Conservation (phyloP, 1,140 invertebrate genomes). For the Streblospio benedicti region DNA sequence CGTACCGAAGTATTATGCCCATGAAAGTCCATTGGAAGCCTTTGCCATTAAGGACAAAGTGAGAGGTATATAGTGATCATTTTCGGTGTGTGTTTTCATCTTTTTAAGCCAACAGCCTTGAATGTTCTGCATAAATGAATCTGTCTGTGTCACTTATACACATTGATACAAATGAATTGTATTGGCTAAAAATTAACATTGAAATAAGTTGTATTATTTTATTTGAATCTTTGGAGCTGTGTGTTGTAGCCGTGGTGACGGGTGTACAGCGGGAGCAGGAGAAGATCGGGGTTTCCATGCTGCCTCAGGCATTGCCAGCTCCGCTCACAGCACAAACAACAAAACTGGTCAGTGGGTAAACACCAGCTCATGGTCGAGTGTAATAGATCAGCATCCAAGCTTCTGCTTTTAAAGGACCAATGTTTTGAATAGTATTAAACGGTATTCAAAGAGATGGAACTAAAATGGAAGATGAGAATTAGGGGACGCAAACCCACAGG, state of each 20-base stretch:
- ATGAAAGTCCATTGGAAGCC: constrained; percentile 64
- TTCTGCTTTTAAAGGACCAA: too few relatives aligned
- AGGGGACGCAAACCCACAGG: too few relatives aligned
- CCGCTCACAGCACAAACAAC: too few relatives aligned
- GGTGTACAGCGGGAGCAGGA: constrained; percentile 76
- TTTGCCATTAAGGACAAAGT: constrained; percentile 64
- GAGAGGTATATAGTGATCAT: constrained; percentile 32
- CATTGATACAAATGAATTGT: constrained; percentile 1
- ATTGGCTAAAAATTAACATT: constrained; percentile 8
- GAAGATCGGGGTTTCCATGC: constrained; percentile 78
- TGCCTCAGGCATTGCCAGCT: constrained; percentile 59
- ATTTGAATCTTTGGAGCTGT: background rate
- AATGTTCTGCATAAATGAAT: too few relatives aligned
- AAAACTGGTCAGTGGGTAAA: too few relatives aligned
- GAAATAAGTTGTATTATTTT: background rate
- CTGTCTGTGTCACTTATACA: background rate
- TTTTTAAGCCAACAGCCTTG: constrained; percentile 6
- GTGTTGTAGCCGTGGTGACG: constrained; percentile 64
- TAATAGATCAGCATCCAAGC: too few relatives aligned
- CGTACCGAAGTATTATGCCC: constrained; percentile 65
- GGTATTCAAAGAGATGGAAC: too few relatives aligned
- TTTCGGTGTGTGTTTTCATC: constrained; percentile 3
- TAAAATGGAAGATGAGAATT: too few relatives aligned
- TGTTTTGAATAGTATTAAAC: too few relatives aligned
- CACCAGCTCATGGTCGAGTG: too few relatives aligned